Evolutionary conservation across 2,113 vertebrate genomes (phyloP), one percentile per base, ranked within the genome.

Genomic region (Conger conger): DNA sequence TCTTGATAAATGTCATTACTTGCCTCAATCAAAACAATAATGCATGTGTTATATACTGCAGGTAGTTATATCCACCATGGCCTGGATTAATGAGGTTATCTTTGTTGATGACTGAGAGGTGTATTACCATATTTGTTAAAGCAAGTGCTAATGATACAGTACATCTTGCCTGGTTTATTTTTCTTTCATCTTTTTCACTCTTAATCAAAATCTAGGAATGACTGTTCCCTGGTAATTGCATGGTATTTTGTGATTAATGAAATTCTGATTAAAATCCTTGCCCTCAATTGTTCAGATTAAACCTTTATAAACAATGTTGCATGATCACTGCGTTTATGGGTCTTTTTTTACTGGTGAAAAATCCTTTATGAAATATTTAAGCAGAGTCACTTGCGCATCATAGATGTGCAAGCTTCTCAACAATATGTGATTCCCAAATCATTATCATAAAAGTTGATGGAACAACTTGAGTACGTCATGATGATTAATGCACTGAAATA

Each of bases 401-500:
- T 45, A 80, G 79, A 17, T 45, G 40, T 50, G 20, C 27, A 50
- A 50, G 42, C 38, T 45, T 80, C 30, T 86, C 84, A 79, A 83
- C 83, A 73, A 85, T 88, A 84, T 86, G 84, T 83, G 87, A 88
- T 87, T 86, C 84, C 54, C 82, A 87, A 89, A 85, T 81, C 86
- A 86, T 85, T 85, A 87, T 86, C 86, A 87, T 83, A 88, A 81
- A 84, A 81, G 33, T 4, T 4, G 9, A 40, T 16, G 68, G 42
- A 57, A 36, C 45, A 63, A 76, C 76, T 87, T 81, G 77, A 85
- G 84, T 84, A 80, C 36, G 85, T 88, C 85, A 80, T 63, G 38
- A 77, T 87, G 87, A 88, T 88, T 82, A 91, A 91, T 88, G 84
- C 68, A 73, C 85, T 57, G 82, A 89, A 90, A 87, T 89, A 83